phyloP scores from a whole-genome alignment of 2,797 vertebrate genomes.

The Enteromius radiatus region DNA sequence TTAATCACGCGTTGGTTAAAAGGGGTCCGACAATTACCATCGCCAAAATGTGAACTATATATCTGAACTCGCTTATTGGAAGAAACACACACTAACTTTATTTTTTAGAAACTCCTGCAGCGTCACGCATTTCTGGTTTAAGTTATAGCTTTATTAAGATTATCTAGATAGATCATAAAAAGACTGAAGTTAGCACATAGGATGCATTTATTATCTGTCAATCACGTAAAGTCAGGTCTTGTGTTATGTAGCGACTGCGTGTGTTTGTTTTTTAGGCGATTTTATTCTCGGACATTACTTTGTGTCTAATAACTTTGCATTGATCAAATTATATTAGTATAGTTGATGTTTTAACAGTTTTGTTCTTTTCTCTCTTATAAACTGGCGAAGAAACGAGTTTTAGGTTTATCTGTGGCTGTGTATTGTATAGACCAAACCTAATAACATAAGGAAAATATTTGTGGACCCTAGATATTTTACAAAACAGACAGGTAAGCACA shows the following conservation, averaged over 20 bases:
- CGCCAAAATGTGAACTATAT: neutral
- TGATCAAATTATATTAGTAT: neutral
- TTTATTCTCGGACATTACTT: neutral
- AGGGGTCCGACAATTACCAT: neutral
- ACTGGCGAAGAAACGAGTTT: neutral
- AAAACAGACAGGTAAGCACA: neutral
- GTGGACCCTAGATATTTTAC: neutral
- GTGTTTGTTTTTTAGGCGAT: neutral
- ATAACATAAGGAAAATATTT: neutral
- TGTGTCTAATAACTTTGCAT: neutral
- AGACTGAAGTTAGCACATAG: neutral
- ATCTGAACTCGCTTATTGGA: neutral
- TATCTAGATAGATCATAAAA: conserved; percentile 2
- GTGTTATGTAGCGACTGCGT: too few relatives aligned
- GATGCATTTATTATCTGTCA: neutral
- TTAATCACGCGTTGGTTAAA: neutral
- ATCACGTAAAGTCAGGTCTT: neutral
- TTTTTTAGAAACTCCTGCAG: neutral
- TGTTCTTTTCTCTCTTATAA: neutral
- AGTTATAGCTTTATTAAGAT: neutral
- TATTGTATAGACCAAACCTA: neutral
- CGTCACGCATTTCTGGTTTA: neutral
- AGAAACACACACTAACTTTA: neutral
- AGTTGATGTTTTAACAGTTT: neutral
- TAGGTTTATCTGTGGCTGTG: neutral